Conservation (phyloP, 2,888 invertebrate species). For the Teleiodes luculella region DNA sequence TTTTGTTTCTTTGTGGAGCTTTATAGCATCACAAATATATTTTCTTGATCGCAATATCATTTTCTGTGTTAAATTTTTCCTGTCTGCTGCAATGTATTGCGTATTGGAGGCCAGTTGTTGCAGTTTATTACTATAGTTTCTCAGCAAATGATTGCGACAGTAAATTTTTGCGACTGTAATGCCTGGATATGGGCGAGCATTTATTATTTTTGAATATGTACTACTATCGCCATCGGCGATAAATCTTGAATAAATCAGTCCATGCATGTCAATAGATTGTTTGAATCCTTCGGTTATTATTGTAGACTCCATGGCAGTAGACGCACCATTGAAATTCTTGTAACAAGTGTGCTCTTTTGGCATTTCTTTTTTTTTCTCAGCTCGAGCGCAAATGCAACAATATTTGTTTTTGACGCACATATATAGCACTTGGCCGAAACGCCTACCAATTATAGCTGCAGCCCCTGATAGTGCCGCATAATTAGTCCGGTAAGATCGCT, state of each 20-base stretch:
- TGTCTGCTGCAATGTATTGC: slow-evolving; percentile 9
- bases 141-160: slow-evolving; percentile 22
- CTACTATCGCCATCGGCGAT: slow-evolving; percentile 26
- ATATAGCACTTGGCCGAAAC: slow-evolving; percentile 22
- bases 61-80: slow-evolving; percentile 14
- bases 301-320: slow-evolving; percentile 24
- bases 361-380: slow-evolving; percentile 21
- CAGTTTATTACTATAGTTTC: slow-evolving; percentile 23
- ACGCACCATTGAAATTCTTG: slow-evolving; percentile 26
- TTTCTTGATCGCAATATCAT: slow-evolving; percentile 13
- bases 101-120: slow-evolving; percentile 11
- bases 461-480: slow-evolving; percentile 25
- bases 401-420: slow-evolving; percentile 26
- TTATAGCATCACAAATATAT: slow-evolving; percentile 15
- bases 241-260: slow-evolving; percentile 24
- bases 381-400: slow-evolving; percentile 23
- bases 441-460: slow-evolving; percentile 26
- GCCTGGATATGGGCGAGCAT: slow-evolving; percentile 22
- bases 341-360: slow-evolving; percentile 21
- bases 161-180: slow-evolving; percentile 25
- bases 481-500: slow-evolving; percentile 24
- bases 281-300: slow-evolving; percentile 27
- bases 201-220: slow-evolving; percentile 24
- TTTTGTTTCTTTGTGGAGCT: slow-evolving; percentile 12
- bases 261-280: slow-evolving; percentile 23